Evolutionary conservation across 2,797 vertebrate species (phyloP).

Genomic region (Clarias platycephalus): DNA sequence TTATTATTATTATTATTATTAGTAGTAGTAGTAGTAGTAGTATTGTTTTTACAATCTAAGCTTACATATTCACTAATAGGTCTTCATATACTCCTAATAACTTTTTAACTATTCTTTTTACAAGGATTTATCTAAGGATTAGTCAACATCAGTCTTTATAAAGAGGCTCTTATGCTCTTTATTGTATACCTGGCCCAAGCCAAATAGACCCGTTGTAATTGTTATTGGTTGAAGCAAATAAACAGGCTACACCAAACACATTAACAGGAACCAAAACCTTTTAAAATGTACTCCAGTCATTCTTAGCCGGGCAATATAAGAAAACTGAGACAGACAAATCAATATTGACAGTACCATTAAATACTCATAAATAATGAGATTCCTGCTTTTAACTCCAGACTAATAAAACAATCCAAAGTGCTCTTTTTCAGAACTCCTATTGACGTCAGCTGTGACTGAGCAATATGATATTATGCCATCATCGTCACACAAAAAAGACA

Average conservation of each 20-base stretch:
- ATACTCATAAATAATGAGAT: not conserved
- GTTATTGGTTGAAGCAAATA: conserved; percentile 3
- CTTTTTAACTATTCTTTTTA: conserved; percentile 11
- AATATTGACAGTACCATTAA: conserved; percentile 26
- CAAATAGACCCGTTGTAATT: not conserved
- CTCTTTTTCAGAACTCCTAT: not conserved
- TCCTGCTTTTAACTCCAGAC: conserved; percentile 13
- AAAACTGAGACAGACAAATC: conserved; percentile 27
- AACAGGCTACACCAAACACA: not conserved
- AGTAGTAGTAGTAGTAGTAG: not conserved
- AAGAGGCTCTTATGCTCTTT: not conserved
- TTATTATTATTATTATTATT: not conserved
- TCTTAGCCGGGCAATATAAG: not conserved
- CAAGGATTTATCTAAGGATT: not conserved
- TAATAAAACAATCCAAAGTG: conserved; percentile 17
- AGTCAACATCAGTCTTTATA: not conserved
- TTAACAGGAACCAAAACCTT: conserved; percentile 12
- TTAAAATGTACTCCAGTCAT: conserved; percentile 4
- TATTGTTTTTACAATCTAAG: not conserved
- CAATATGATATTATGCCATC: conserved; percentile 4
- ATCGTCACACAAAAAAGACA: not conserved
- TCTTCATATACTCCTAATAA: not conserved
- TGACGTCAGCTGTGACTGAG: not conserved
- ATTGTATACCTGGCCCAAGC: not conserved
- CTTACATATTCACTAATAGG: not conserved